Evolutionary conservation across 2,888 invertebrate genomes (phyloP).

Genomic region (Ennomos erosarius): DNA sequence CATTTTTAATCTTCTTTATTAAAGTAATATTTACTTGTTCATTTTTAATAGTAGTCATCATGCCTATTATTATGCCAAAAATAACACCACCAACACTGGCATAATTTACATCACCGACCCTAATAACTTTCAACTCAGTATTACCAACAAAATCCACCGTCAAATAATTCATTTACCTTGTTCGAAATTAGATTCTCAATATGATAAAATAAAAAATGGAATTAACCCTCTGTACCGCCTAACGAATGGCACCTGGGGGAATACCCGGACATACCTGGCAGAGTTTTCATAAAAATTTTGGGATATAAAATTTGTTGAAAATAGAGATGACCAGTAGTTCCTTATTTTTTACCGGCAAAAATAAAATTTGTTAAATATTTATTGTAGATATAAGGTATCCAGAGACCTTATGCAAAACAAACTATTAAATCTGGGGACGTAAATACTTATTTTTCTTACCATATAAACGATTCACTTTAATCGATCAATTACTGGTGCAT

Average conservation of each 20-base stretch:
- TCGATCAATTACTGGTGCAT: no score
- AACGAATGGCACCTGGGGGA: conserved; percentile 25
- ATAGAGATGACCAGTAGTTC: neutral
- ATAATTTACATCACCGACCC: conserved; percentile 4
- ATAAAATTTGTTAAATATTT: no score
- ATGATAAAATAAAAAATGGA: conserved; percentile 28
- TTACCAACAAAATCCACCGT: conserved; percentile 7
- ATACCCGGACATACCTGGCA: neutral
- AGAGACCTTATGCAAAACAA: no score
- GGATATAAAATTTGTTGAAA: neutral
- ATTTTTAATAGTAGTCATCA: no score
- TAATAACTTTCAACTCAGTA: conserved; percentile 4
- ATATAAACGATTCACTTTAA: no score
- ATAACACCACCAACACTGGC: neutral
- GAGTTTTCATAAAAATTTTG: conserved; percentile 1
- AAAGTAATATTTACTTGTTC: no score
- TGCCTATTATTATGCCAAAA: conserved; percentile 7
- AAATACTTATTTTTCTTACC: no score
- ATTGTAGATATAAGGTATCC: no score
- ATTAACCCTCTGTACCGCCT: conserved; percentile 15
- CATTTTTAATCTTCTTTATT: no score
- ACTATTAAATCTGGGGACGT: no score
- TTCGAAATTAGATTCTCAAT: conserved; percentile 22
- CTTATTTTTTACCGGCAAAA: no score
- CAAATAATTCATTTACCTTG: conserved; percentile 16